phyloP scores from a whole-genome alignment of 2,797 vertebrate genomes.

The Enteromius thamalakanensis region DNA sequence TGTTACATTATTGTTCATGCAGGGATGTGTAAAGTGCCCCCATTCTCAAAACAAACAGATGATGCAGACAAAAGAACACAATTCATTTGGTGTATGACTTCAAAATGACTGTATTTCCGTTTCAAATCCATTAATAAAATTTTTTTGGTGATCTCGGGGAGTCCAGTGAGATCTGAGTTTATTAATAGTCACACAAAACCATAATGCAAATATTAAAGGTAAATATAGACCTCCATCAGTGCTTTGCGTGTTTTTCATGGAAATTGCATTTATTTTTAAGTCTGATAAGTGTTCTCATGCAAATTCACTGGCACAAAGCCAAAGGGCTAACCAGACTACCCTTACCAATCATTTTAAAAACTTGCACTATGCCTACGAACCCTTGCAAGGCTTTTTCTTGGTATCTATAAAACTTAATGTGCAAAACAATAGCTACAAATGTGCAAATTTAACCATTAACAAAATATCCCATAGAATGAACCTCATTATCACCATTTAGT shows the following conservation, averaged over 20 bases:
- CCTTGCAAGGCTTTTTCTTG: neutral
- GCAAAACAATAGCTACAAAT: neutral
- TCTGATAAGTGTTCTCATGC: conserved; percentile 13
- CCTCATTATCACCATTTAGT: too few species aligned
- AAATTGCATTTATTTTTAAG: neutral
- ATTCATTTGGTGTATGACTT: neutral
- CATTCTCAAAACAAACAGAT: neutral
- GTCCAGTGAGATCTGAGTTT: too few species aligned
- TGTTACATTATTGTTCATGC: neutral
- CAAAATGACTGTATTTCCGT: neutral
- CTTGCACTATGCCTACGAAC: neutral
- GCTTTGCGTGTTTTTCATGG: neutral
- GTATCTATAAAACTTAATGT: neutral
- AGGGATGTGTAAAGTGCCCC: neutral
- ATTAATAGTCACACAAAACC: neutral
- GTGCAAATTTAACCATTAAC: neutral
- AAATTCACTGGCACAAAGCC: conserved; percentile 17
- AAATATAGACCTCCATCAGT: neutral
- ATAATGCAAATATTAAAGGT: neutral
- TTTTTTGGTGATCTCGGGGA: neutral
- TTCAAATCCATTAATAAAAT: conserved; percentile 4
- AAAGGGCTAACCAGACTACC: neutral
- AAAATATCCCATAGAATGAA: neutral
- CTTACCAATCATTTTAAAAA: neutral
- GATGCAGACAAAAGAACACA: neutral